phyloP scores from a whole-genome alignment of 2,113 vertebrate genomes.

The Atherinomorus stipes region DNA sequence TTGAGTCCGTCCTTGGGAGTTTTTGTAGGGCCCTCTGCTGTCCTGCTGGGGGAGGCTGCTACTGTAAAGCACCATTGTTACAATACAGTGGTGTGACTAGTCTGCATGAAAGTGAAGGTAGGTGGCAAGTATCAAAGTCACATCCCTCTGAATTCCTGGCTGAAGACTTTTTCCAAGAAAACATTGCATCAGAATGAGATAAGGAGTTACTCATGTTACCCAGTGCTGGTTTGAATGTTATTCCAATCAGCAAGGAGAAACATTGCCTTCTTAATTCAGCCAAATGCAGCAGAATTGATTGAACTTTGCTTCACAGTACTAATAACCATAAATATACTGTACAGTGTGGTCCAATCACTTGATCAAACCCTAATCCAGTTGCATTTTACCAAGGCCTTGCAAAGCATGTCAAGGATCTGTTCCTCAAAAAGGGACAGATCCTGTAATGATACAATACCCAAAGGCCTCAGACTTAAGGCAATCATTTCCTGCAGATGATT shows the following conservation, averaged over 20 bases:
- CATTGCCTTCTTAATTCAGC: neutral
- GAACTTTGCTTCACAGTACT: neutral
- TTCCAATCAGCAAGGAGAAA: neutral
- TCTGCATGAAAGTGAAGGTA: neutral
- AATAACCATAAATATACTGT: too few species aligned
- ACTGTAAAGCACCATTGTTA: neutral
- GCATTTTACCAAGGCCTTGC: constrained; percentile 4
- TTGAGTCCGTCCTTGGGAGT: neutral
- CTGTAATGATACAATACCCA: neutral
- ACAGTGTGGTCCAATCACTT: too few species aligned
- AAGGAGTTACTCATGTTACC: too few species aligned
- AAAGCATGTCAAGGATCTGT: too few species aligned
- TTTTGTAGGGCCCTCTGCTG: neutral
- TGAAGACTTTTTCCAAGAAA: too few species aligned
- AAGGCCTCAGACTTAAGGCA: neutral
- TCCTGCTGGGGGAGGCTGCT: too few species aligned
- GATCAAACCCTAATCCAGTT: neutral
- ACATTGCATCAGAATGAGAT: too few species aligned
- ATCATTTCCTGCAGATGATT: constrained; percentile 1
- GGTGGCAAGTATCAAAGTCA: neutral
- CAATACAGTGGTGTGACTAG: neutral
- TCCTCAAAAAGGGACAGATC: neutral
- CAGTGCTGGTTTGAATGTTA: too few species aligned
- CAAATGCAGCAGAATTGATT: neutral
- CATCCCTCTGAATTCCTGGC: too few species aligned